Evolutionary conservation across 2,113 vertebrate species (phyloP).

Genomic region (Perognathus longimembris): DNA sequence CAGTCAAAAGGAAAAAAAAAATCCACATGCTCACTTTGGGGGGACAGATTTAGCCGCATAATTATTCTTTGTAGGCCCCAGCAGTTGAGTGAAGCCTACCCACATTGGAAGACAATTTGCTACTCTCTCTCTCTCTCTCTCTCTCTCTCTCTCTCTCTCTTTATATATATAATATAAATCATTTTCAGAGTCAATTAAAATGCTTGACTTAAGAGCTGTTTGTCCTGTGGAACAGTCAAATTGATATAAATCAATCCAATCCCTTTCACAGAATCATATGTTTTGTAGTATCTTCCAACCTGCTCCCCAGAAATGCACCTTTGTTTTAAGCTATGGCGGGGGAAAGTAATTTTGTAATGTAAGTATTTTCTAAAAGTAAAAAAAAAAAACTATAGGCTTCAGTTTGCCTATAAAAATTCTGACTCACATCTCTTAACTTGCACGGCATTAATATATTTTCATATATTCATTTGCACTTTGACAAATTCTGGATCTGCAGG

Average conservation of each 20-base stretch:
- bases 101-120: neutral
- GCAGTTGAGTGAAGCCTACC: neutral
- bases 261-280: neutral
- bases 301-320: neutral
- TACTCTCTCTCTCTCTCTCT: no score
- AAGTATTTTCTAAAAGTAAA: neutral
- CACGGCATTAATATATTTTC: neutral
- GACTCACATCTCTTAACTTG: neutral
- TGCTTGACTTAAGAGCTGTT: neutral
- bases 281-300: neutral
- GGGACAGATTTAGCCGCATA: no score
- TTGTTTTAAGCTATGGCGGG: neutral
- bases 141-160: no score
- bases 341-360: neutral
- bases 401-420: neutral
- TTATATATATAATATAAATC: no score
- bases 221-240: neutral
- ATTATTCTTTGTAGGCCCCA: neutral
- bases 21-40: neutral
- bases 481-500: neutral
- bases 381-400: neutral
- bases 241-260: neutral
- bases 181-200: neutral
- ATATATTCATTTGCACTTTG: neutral
- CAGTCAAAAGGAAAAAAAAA: neutral